Conservation (phyloP, 2,797 vertebrate species). For the Holocentrus rufus region DNA sequence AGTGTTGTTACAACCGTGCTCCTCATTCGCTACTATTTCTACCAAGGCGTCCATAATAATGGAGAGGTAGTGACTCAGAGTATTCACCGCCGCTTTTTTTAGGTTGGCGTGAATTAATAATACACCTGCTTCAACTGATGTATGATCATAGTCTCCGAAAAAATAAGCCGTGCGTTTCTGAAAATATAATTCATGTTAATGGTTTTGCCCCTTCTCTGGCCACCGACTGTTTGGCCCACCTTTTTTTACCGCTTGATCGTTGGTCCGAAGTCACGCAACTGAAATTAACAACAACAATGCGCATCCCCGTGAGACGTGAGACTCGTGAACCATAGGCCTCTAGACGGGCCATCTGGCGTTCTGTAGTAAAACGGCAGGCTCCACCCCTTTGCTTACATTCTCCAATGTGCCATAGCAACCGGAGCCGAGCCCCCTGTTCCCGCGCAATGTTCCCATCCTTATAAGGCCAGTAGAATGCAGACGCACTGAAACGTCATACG, state of each 20-base stretch:
- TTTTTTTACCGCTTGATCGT: constrained; percentile 47
- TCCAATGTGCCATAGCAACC: constrained; percentile 84
- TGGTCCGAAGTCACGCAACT: constrained; percentile 54
- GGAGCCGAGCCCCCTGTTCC: constrained; percentile 87
- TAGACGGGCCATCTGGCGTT: constrained; percentile 77
- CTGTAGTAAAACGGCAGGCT: constrained; percentile 74
- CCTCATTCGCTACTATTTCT: no score
- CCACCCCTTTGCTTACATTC: constrained; percentile 78
- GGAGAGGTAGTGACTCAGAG: no score
- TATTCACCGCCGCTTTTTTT: no score
- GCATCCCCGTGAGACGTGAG: constrained; percentile 45
- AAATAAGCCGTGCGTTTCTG: neutral
- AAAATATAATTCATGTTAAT: neutral
- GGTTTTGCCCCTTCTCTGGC: neutral
- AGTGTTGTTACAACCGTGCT: no score
- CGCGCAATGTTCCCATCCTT: constrained; percentile 93
- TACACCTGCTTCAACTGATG: neutral
- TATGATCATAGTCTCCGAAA: neutral
- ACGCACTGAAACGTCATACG: constrained; percentile 84
- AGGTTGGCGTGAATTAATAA: no score
- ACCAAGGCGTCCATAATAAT: neutral
- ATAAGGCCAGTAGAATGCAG: constrained; percentile 92
- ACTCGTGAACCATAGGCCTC: constrained; percentile 49
- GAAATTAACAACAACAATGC: constrained; percentile 72
- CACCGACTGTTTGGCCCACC: constrained; percentile 34